These are phyloP conservation scores for Okamejei kenojei DNA, from an alignment of 2,797 vertebrate genomes.

Conservation along the genomic window DNA sequence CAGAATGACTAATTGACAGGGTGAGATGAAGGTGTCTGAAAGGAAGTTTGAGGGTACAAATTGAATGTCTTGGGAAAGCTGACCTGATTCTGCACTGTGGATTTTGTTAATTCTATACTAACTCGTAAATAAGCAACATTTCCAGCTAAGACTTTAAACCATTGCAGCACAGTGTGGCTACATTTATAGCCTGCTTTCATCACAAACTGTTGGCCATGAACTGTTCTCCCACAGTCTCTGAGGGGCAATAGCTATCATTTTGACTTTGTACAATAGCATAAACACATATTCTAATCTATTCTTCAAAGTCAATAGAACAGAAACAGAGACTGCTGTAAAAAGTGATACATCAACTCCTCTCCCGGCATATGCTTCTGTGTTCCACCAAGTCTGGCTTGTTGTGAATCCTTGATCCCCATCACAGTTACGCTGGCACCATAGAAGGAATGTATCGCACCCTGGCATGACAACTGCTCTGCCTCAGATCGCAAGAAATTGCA, in stretches of 20 bases:
- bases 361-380: too few species aligned
- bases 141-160: not conserved
- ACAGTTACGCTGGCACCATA: not conserved
- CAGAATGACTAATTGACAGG: not conserved
- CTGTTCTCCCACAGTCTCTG: too few species aligned
- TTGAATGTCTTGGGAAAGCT: not conserved
- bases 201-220: not conserved
- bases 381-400: not conserved
- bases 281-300: conserved; percentile 5
- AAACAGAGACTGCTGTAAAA: not conserved
- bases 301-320: not conserved
- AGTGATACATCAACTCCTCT: not conserved
- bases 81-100: not conserved
- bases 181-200: not conserved
- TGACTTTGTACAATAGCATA: not conserved
- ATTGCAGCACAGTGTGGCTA: not conserved
- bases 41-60: not conserved
- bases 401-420: too few species aligned
- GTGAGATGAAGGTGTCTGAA: not conserved
- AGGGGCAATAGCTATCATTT: not conserved
- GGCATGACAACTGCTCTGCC: too few species aligned
- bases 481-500: too few species aligned
- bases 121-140: not conserved
- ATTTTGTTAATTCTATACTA: not conserved
- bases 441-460: too few species aligned